phyloP scores from a whole-genome alignment of 2,888 invertebrate species.

The Nymphalis polychloros region DNA sequence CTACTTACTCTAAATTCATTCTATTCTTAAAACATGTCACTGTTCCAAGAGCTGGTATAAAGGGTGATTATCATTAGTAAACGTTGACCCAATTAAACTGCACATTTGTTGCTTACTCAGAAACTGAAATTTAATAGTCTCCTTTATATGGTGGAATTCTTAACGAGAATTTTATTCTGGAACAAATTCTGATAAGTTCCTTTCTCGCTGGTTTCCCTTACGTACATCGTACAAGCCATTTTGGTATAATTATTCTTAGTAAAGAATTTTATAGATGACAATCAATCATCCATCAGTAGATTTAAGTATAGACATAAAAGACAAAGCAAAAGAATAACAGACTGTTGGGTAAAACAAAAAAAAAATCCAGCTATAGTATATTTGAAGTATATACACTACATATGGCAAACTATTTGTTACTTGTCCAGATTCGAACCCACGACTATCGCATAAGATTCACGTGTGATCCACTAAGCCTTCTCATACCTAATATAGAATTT shows the following conservation, averaged over 20 bases:
- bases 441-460: too few relatives aligned
- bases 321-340: too few relatives aligned
- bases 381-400: too few relatives aligned
- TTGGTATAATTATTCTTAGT: background rate
- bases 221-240: too few relatives aligned
- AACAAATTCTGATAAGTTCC: background rate
- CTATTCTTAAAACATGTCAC: conserved; percentile 20
- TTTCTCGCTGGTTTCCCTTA: background rate
- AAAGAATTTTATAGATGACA: background rate
- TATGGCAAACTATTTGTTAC: too few relatives aligned
- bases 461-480: too few relatives aligned
- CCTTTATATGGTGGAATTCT: conserved; percentile 15
- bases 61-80: conserved; percentile 21
- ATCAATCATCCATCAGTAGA: too few relatives aligned
- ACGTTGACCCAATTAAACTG: conserved; percentile 27
- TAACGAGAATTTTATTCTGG: background rate
- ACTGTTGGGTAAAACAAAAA: too few relatives aligned
- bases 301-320: too few relatives aligned
- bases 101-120: conserved; percentile 26
- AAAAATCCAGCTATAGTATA: too few relatives aligned
- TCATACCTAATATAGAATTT: too few relatives aligned
- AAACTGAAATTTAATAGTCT: conserved; percentile 29
- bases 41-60: conserved; percentile 23
- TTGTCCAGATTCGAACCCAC: too few relatives aligned
- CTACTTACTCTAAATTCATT: conserved; percentile 1